phyloP scores from a whole-genome alignment of 2,888 invertebrate genomes.

The Cheilosia variabilis region DNA sequence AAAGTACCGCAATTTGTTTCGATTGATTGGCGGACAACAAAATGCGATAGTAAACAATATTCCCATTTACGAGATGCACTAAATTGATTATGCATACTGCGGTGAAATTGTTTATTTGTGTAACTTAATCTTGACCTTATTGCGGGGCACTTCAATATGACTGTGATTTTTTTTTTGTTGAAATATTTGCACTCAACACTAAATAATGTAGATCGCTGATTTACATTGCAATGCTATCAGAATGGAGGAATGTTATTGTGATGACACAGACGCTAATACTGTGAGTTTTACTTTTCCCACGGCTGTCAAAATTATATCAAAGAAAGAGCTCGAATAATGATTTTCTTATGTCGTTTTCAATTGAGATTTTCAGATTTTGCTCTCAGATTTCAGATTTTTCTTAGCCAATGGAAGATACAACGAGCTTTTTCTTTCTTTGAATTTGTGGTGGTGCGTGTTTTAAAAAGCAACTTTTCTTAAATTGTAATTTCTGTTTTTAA shows the following conservation, averaged over 20 bases:
- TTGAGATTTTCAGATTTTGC: too few relatives aligned
- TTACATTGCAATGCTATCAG: too few relatives aligned
- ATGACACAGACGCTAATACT: not conserved
- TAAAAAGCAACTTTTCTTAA: too few relatives aligned
- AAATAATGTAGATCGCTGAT: not conserved
- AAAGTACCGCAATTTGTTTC: constrained; percentile 14
- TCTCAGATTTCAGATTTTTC: too few relatives aligned
- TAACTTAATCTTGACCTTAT: constrained; percentile 45
- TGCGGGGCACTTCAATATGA: constrained; percentile 20
- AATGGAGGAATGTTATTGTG: not conserved
- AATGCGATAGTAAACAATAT: constrained; percentile 32
- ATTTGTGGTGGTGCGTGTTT: too few relatives aligned
- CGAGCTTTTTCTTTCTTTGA: too few relatives aligned
- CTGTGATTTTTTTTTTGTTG: not conserved
- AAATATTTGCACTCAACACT: not conserved
- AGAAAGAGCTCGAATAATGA: too few relatives aligned
- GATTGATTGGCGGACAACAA: not conserved
- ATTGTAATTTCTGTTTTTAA: too few relatives aligned
- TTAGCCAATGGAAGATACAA: too few relatives aligned
- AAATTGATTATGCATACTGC: constrained; percentile 23
- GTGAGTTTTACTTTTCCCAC: not conserved
- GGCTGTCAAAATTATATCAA: too few relatives aligned
- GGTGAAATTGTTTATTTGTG: constrained; percentile 20
- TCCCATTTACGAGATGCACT: constrained; percentile 8
- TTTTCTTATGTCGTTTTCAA: too few relatives aligned